Evolutionary conservation across 1,140 invertebrate species (phyloP), one percentile per base, ranked within the genome.

Genomic region (Campoletis sonorensis): DNA sequence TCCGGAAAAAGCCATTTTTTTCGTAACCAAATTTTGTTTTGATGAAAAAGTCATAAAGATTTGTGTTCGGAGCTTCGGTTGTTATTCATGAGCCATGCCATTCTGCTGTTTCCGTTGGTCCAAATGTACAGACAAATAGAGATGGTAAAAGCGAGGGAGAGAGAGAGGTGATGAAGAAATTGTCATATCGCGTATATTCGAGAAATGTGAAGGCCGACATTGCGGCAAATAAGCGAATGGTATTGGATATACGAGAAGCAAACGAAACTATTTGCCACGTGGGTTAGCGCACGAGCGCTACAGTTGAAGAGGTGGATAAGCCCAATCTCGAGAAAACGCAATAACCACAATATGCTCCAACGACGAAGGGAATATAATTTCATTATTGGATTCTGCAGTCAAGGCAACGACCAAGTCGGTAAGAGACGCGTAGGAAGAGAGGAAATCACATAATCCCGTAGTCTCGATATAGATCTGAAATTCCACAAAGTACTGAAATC

Each of bases 191-290:
- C 16, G 5, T 18, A 73, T 21, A 21, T 21, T 49, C 71, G 40
- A 51, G 37, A 45, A 27, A 49, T 40, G 40, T 49, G 11, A 21
- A 26, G 7, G 71, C 37, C 37, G 71, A 73, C 23, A 73, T 73
- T 73, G 71, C 71, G 27, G 40, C 71, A 75, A n/a, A 75, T 75
- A 75, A 23, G 26, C 26, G 72, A 30, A 27, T 37, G 72, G 72
- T 75, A 75, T 75, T 75, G 45, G 72, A 75, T 75, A 58, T 75
- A 75, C 72, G 72, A 49, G 49, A 75, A 75, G 72, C 72, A 75
- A 75, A 33, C 72, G 72, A 75, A 75, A 75, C 72, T 75, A 75
- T 75, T 58, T 75, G 61, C 72, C 15, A 75, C 45, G 49, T 33
- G 72, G 72, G 37, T 45, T 72, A 23, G 70, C 37, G 70, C 37